Evolutionary conservation across 2,797 vertebrate genomes (phyloP), one percentile per base, ranked within the genome.

Genomic region (Sebastes ruberrimus): DNA sequence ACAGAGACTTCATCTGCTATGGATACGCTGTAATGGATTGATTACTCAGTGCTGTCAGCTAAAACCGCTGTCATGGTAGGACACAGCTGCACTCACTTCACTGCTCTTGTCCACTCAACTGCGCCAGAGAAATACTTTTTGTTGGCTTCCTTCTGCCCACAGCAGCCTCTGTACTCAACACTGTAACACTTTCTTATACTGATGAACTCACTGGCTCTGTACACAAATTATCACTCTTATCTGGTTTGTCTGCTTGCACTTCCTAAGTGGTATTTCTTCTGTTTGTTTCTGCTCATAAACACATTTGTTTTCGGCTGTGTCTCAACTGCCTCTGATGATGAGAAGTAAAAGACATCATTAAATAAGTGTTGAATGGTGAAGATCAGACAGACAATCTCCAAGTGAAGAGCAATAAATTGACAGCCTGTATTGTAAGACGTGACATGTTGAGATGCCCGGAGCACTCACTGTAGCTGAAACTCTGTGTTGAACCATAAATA

Each of bases 21-120:
- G 52, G 23, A 52, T 13, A 14, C 6, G 1, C 22, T 57, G 23
- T 59, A 62, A 79, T 64, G 32, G 22, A 76, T 25, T 70, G 60
- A 85, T 86, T 68, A 76, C 63, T 80, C 63, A 74, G 59, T 76
- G 67, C 63, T 86, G 85, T 77, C 69, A 63, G 77, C 22, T 62
- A 28, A 57, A 71, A 72, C 73, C 16, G 7, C 22, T 46, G 71
- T 74, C 78, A 74, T 32, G 28, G 49, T 18, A 65, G 27, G 42
- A 76, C 60, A 57, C 62, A 68, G 68, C 78, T 71, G n/a, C 57
- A 69, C 30, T 56, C 71, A 46, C 42, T 46, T 16, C 42, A 46
- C 42, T 46, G 42, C 16, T 18, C 42, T 46, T 46, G 42, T 46
- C 42, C 20, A n/a, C 49, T 52, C 14, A 46, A 46, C 14, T 62